These are phyloP conservation scores for Saturnia japonica DNA, from an alignment of 2,888 invertebrate species.

Conservation along the genomic window DNA sequence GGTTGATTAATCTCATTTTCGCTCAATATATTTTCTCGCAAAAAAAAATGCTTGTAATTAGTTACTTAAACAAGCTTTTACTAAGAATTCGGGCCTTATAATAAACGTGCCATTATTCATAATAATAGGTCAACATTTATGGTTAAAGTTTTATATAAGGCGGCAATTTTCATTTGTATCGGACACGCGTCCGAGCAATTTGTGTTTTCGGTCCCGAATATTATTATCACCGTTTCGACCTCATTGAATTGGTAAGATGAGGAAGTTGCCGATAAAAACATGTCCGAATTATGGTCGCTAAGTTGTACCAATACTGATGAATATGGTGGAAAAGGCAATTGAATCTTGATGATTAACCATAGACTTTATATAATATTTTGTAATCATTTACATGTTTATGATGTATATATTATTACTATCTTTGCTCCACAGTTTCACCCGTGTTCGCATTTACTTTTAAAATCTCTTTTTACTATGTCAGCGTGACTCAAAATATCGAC, in stretches of 20 bases:
- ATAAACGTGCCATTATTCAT: conserved; percentile 41
- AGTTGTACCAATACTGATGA: conserved; percentile 15
- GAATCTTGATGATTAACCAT: neutral
- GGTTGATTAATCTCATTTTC: too few species aligned
- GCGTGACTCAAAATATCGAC: too few species aligned
- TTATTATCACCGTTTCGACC: conserved; percentile 53
- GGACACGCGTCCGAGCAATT: conserved; percentile 64
- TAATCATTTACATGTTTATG: neutral
- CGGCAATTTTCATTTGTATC: conserved; percentile 55
- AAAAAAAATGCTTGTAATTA: too few species aligned
- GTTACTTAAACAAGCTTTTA: conserved; percentile 11
- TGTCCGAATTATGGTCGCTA: conserved; percentile 49
- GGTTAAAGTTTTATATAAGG: conserved; percentile 51
- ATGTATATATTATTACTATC: neutral
- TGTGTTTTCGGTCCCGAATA: conserved; percentile 59
- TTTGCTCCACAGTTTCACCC: too few species aligned
- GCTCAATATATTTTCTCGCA: too few species aligned
- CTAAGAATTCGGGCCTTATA: conserved; percentile 31
- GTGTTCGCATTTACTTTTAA: too few species aligned
- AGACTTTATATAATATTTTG: neutral
- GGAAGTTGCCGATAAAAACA: conserved; percentile 54
- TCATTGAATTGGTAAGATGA: conserved; percentile 51
- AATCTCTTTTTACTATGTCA: too few species aligned
- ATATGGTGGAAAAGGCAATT: neutral
- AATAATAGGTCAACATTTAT: conserved; percentile 58